phyloP scores from a whole-genome alignment of 2,888 invertebrate genomes.

The Plagodis dolabraria region DNA sequence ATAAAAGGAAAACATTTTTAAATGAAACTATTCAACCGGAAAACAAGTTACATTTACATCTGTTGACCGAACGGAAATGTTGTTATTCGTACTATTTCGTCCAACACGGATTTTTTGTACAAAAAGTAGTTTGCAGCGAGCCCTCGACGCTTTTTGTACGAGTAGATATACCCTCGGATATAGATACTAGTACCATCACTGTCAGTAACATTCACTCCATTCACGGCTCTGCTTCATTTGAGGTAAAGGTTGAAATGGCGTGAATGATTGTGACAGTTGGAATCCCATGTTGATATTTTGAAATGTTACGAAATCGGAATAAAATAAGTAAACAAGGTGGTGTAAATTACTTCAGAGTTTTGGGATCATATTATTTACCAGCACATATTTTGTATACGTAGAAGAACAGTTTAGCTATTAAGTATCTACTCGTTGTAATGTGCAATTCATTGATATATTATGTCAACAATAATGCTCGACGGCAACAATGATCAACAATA shows the following conservation, averaged over 20 bases:
- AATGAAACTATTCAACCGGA: conserved; percentile 23
- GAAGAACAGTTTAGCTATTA: no score
- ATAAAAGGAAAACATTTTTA: conserved; percentile 9
- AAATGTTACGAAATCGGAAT: conserved; percentile 31
- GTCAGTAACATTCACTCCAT: conserved; percentile 17
- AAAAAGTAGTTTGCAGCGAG: conserved; percentile 53
- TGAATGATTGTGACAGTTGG: conserved; percentile 18
- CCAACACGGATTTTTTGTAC: conserved; percentile 43
- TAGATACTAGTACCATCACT: conserved; percentile 44
- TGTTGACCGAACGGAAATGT: conserved; percentile 40
- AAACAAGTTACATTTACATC: conserved; percentile 30
- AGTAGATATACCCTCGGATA: conserved; percentile 31
- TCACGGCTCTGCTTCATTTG: conserved; percentile 13
- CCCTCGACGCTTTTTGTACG: conserved; percentile 48
- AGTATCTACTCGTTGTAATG: conserved; percentile 4
- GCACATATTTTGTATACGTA: no score
- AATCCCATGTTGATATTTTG: conserved; percentile 19
- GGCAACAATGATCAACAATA: no score
- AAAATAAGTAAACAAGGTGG: conserved; percentile 33
- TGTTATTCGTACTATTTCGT: conserved; percentile 53
- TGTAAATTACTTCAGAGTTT: not conserved
- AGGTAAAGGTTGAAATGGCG: conserved; percentile 29
- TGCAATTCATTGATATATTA: no score
- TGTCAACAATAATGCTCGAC: no score
- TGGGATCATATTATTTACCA: no score